Percentiles rank a stretch among this genome's conserved stretches.
These are phyloP conservation scores for Melanotaenia parkinsoni DNA, from an alignment of 2,797 vertebrate genomes.

Conservation along the genomic window DNA sequence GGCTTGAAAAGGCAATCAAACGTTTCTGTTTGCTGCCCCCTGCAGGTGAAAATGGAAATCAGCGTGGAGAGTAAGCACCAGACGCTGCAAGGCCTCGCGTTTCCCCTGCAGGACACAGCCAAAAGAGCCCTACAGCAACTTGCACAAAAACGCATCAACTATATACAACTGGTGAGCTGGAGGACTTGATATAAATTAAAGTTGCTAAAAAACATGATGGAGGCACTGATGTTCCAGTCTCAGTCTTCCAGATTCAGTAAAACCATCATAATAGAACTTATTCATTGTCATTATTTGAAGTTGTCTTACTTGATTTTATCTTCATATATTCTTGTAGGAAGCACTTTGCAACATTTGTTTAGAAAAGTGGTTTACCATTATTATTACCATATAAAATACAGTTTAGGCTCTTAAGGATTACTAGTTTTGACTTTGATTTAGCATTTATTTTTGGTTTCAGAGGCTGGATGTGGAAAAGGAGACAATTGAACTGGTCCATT, in stretches of 20 bases:
- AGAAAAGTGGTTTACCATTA: too few relatives aligned
- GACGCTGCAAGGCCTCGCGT: constrained; percentile 93
- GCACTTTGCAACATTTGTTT: too few relatives aligned
- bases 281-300: background rate
- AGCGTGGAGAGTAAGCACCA: constrained; percentile 96
- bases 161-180: constrained; percentile 92
- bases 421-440: background rate
- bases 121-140: constrained; percentile 90
- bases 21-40: constrained; percentile 68
- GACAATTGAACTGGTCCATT: constrained; percentile 94
- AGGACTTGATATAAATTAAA: background rate
- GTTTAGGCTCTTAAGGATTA: background rate
- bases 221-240: background rate
- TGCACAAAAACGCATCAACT: constrained; percentile 90
- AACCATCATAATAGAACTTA: background rate
- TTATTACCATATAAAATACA: too few relatives aligned
- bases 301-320: background rate
- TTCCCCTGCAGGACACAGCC: constrained; percentile 91
- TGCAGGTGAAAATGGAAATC: constrained; percentile 94
- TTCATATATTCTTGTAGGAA: too few relatives aligned
- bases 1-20: background rate
- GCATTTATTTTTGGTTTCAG: constrained; percentile 57
- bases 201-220: background rate
- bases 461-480: constrained; percentile 91
- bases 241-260: background rate